A percentile compares a stretch with the other conserved stretches of the same genome.
These are phyloP conservation scores for Gavia stellata DNA, from an alignment of 2,113 vertebrate genomes.

Conservation along the genomic window DNA sequence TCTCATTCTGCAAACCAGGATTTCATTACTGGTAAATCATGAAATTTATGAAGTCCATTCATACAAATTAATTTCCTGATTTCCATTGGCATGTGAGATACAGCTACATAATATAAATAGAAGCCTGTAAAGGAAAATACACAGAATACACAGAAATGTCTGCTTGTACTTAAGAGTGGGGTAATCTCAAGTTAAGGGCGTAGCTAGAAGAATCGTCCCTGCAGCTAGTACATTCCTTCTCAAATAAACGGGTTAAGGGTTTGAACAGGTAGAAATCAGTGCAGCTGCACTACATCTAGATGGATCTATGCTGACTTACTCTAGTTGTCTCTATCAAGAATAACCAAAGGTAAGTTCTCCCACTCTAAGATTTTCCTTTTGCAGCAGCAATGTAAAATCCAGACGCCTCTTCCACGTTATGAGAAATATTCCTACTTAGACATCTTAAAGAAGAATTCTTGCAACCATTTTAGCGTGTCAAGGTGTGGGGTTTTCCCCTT, in stretches of 20 bases:
- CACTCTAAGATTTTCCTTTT: background rate
- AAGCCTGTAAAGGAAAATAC: background rate
- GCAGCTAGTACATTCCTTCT: background rate
- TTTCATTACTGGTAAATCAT: constrained; percentile 42
- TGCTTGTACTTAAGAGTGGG: background rate
- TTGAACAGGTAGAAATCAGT: background rate
- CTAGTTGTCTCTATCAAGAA: background rate
- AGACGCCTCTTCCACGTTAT: background rate
- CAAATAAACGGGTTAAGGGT: background rate
- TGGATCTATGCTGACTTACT: background rate
- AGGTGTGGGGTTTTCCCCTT: background rate
- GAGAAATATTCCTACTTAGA: background rate
- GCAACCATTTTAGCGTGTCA: background rate
- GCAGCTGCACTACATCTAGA: background rate
- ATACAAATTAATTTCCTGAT: constrained; percentile 33
- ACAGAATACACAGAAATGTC: background rate
- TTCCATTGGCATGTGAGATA: constrained; percentile 17
- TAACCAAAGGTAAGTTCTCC: background rate
- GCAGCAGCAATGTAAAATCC: background rate
- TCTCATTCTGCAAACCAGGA: constrained; percentile 27
- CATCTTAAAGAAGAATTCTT: background rate
- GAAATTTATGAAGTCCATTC: constrained; percentile 19
- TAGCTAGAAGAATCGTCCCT: background rate
- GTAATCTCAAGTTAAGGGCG: background rate
- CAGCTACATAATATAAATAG: background rate